Conservation (phyloP, 1,140 invertebrate species). For the Drosophila lowei region DNA sequence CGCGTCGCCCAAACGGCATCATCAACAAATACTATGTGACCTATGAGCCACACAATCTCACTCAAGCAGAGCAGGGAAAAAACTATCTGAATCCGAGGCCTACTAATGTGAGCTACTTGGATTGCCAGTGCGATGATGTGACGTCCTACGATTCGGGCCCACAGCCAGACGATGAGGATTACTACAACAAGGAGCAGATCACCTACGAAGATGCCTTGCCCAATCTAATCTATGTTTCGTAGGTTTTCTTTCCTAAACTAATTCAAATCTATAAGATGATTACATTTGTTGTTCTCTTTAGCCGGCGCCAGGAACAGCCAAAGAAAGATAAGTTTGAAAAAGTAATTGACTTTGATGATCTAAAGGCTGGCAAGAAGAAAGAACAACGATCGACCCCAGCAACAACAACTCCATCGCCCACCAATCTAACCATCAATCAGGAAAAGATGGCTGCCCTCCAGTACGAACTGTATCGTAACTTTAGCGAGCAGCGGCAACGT, state of each 20-base stretch:
- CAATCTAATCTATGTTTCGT: constrained; percentile 73
- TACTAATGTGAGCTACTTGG: background rate
- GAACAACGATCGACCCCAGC: background rate
- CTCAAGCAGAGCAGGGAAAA: constrained; percentile 21
- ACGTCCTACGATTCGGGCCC: constrained; percentile 60
- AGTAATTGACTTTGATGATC: constrained; percentile 31
- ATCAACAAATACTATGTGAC: constrained; percentile 59
- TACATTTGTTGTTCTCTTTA: background rate
- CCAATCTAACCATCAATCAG: background rate
- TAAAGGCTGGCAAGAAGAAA: constrained; percentile 2
- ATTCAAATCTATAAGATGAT: background rate
- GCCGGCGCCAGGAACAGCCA: constrained; percentile 4
- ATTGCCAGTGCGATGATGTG: constrained; percentile 51
- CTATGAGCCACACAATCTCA: constrained; percentile 48
- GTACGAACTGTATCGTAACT: constrained; percentile 38
- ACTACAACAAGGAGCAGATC: constrained; percentile 62
- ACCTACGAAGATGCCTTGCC: constrained; percentile 64
- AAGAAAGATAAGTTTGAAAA: constrained; percentile 42
- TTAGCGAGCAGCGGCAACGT: constrained; percentile 23
- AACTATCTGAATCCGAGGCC: constrained; percentile 35
- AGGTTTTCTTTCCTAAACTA: background rate
- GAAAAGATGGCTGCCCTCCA: background rate
- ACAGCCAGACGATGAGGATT: constrained; percentile 66
- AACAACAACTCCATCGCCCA: background rate
- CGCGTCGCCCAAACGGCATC: constrained; percentile 59